phyloP scores from a whole-genome alignment of 2,888 invertebrate species.

The Mimachlamys varia region DNA sequence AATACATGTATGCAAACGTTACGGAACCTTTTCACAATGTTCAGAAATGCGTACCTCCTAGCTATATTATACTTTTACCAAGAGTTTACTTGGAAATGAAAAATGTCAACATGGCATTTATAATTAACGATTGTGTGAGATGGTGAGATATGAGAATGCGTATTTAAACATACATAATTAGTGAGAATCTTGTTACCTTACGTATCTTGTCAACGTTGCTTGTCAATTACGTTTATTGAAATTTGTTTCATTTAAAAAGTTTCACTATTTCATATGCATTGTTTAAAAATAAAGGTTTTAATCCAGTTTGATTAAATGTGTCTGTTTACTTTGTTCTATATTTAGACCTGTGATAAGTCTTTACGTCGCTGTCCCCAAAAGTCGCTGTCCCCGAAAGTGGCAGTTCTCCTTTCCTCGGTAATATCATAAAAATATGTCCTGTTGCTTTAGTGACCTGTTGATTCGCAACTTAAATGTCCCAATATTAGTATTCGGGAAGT shows the following conservation, averaged over 20 bases:
- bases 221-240: conserved; percentile 26
- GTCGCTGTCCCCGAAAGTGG: no score
- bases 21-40: background rate
- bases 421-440: no score
- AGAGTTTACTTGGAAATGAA: background rate
- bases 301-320: conserved; percentile 22
- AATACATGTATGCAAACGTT: background rate
- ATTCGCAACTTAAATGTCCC: no score
- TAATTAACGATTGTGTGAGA: no score
- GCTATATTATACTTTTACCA: background rate
- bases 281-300: conserved; percentile 36
- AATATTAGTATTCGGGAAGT: no score
- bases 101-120: background rate
- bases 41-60: background rate
- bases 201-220: conserved; percentile 17
- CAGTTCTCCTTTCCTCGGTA: no score
- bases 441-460: no score
- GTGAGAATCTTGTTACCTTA: conserved; percentile 10
- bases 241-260: conserved; percentile 38
- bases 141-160: background rate
- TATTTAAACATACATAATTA: background rate
- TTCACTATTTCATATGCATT: conserved; percentile 38
- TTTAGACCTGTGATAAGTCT: background rate
- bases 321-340: background rate
- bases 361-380: no score